phyloP scores from a whole-genome alignment of 2,888 invertebrate genomes.

The Agrochola lychnidis region DNA sequence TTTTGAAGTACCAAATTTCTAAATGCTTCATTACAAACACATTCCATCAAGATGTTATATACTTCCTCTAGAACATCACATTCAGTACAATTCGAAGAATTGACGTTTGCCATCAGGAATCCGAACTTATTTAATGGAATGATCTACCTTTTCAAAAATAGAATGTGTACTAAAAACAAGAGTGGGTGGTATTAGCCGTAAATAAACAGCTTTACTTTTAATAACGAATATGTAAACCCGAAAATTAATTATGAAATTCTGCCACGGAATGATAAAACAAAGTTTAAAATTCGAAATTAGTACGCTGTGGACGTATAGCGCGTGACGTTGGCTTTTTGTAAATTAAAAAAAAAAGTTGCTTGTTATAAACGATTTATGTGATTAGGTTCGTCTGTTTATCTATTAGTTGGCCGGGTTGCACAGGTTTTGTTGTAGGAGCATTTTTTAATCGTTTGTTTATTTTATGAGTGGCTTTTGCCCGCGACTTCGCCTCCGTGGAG shows the following conservation, averaged over 20 bases:
- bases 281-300: constrained; percentile 63
- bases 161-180: constrained; percentile 15
- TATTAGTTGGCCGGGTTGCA: constrained; percentile 12
- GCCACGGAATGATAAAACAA: constrained; percentile 58
- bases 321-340: constrained; percentile 30
- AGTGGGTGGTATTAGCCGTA: constrained; percentile 23
- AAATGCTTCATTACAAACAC: too few relatives aligned
- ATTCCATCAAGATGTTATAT: too few relatives aligned
- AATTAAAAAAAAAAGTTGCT: constrained; percentile 28
- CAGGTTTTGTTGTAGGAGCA: constrained; percentile 14
- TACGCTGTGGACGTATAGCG: constrained; percentile 37
- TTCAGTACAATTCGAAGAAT: too few relatives aligned
- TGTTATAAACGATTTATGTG: constrained; percentile 41
- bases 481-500: too few relatives aligned
- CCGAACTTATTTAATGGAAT: too few relatives aligned
- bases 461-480: background rate
- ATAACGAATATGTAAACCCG: constrained; percentile 54
- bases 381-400: constrained; percentile 40
- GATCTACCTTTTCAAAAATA: constrained; percentile 11
- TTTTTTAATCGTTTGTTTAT: constrained; percentile 31
- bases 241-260: constrained; percentile 62
- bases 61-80: too few relatives aligned
- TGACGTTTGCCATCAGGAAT: too few relatives aligned
- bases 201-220: constrained; percentile 43
- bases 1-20: too few relatives aligned